Evolutionary conservation across 2,797 vertebrate species (phyloP).

Genomic region (Poecilia picta): DNA sequence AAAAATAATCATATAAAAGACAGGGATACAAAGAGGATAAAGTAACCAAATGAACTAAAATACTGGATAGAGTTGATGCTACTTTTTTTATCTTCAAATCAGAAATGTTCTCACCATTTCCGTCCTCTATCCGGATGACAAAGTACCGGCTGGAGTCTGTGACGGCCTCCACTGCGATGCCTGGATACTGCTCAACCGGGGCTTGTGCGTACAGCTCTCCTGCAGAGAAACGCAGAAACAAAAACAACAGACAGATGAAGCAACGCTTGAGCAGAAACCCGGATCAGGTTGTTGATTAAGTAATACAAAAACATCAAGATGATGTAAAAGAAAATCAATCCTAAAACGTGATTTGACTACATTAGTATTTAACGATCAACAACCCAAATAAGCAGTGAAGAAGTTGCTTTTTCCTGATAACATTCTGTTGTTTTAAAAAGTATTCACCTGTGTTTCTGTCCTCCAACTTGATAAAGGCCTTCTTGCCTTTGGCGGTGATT

Average conservation of each 20-base stretch:
- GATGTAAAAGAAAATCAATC: neutral
- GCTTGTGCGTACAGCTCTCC: constrained; percentile 97
- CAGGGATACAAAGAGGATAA: neutral
- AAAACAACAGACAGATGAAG: neutral
- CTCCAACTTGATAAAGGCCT: constrained; percentile 91
- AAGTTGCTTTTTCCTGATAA: neutral
- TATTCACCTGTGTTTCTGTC: constrained; percentile 89
- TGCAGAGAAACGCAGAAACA: constrained; percentile 58
- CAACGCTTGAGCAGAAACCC: neutral
- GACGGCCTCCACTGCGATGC: constrained; percentile 87
- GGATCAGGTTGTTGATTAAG: neutral
- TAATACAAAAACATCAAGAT: neutral
- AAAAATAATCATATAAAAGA: neutral
- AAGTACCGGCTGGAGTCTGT: constrained; percentile 96
- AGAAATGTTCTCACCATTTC: constrained; percentile 80
- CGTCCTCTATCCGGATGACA: constrained; percentile 91
- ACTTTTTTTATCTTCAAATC: neutral
- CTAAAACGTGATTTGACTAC: neutral
- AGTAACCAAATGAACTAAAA: neutral
- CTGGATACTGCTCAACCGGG: constrained; percentile 92
- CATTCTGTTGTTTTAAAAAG: neutral
- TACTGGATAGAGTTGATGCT: neutral
- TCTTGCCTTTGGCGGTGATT: constrained; percentile 88
- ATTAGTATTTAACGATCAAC: neutral
- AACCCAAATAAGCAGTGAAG: neutral